Percentiles rank a stretch among this genome's conserved stretches.
Conservation (phyloP, 2,797 vertebrate genomes). For the Pseudotriccus pelzelni region DNA sequence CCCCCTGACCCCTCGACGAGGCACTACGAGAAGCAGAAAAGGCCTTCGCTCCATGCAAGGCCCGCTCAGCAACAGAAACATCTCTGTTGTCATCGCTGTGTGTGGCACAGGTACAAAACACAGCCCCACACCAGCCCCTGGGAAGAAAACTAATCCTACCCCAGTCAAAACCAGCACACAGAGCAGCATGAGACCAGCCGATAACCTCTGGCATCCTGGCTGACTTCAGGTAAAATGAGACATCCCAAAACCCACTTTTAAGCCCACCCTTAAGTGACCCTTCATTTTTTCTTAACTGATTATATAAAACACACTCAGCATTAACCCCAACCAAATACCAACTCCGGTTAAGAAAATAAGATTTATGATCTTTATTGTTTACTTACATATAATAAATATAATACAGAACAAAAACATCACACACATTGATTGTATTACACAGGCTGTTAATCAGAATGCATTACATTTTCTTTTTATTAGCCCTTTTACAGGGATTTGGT, state of each 20-base stretch:
- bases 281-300: neutral
- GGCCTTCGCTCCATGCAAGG: fast-evolving
- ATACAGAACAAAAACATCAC: slow-evolving; percentile 59
- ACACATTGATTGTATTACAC: slow-evolving; percentile 52
- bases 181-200: neutral
- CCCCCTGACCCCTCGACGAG: fast-evolving
- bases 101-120: neutral
- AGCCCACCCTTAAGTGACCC: neutral
- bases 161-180: neutral
- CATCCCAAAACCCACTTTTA: neutral
- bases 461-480: slow-evolving; percentile 44
- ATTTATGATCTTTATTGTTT: slow-evolving; percentile 58
- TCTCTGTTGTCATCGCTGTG: fast-evolving
- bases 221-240: neutral
- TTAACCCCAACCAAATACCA: slow-evolving; percentile 27
- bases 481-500: slow-evolving; percentile 57
- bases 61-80: neutral
- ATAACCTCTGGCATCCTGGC: neutral
- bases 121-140: neutral
- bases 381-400: slow-evolving; percentile 56
- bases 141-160: neutral
- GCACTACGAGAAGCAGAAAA: neutral
- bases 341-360: slow-evolving; percentile 41
- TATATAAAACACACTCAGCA: neutral
- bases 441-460: slow-evolving; percentile 54